These are phyloP conservation scores for Hormaphis cornu DNA, from an alignment of 1,140 invertebrate species.

Conservation along the genomic window DNA sequence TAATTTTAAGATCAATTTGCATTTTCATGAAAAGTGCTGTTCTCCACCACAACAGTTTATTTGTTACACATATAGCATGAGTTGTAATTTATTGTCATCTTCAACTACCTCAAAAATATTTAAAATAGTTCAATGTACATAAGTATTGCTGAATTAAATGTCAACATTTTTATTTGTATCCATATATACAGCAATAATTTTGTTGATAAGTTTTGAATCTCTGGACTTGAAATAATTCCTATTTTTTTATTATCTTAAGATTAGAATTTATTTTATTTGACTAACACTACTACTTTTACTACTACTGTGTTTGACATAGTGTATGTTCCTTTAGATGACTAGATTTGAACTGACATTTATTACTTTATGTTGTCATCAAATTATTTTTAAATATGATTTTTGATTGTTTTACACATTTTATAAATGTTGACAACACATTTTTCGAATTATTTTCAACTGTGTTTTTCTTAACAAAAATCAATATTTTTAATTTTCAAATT, in stretches of 20 bases:
- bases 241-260: neutral
- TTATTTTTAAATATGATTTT: neutral
- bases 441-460: too few relatives aligned
- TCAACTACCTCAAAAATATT: neutral
- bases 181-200: neutral
- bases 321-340: neutral
- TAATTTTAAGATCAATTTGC: too few relatives aligned
- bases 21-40: too few relatives aligned
- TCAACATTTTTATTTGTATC: neutral
- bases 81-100: too few relatives aligned
- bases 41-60: too few relatives aligned
- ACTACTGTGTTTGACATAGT: neutral
- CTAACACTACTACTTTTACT: neutral
- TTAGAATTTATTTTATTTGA: constrained; percentile 9
- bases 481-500: too few relatives aligned
- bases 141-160: neutral
- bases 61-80: too few relatives aligned
- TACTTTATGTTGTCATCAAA: neutral
- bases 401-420: neutral
- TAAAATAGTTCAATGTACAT: neutral
- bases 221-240: neutral
- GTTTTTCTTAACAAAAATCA: too few relatives aligned
- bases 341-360: too few relatives aligned
- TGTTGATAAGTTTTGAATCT: neutral
- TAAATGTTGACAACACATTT: too few relatives aligned